These are phyloP conservation scores for Andricus curvator DNA, from an alignment of 2,888 invertebrate species.

Conservation along the genomic window DNA sequence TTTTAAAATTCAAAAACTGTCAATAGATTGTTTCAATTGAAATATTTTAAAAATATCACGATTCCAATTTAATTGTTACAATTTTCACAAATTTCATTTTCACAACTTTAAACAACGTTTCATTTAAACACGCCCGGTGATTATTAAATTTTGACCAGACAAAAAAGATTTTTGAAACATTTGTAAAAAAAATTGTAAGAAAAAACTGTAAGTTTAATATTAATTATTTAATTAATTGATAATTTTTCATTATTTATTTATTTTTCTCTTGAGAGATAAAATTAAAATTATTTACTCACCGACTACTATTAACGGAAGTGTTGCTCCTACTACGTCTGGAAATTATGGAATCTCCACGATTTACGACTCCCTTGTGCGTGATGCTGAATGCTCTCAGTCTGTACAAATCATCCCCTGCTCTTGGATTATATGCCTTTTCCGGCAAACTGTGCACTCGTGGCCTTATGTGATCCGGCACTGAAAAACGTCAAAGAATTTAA, in stretches of 20 bases:
- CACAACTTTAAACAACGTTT: too few relatives aligned
- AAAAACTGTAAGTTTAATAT: too few relatives aligned
- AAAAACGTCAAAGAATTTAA: conserved; percentile 8
- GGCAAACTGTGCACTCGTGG: conserved; percentile 92
- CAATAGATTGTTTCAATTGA: too few relatives aligned
- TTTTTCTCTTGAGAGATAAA: neutral
- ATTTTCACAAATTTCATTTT: too few relatives aligned
- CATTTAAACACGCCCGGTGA: too few relatives aligned
- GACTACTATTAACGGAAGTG: conserved; percentile 91
- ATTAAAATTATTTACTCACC: conserved; percentile 79
- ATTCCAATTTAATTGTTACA: too few relatives aligned
- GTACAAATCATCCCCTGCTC: conserved; percentile 91
- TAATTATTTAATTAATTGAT: too few relatives aligned
- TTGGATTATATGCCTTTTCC: conserved; percentile 92
- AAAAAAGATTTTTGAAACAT: too few relatives aligned
- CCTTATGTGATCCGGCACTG: conserved; percentile 90
- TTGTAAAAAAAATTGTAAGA: too few relatives aligned
- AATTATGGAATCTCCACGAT: conserved; percentile 94
- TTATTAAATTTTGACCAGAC: too few relatives aligned
- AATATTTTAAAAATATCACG: too few relatives aligned
- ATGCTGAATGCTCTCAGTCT: conserved; percentile 92
- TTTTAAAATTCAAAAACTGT: too few relatives aligned
- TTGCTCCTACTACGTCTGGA: conserved; percentile 91
- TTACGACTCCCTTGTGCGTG: conserved; percentile 92
- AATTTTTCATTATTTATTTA: neutral